Conservation (phyloP, 2,888 invertebrate species). For the Xanthorhoe designata region DNA sequence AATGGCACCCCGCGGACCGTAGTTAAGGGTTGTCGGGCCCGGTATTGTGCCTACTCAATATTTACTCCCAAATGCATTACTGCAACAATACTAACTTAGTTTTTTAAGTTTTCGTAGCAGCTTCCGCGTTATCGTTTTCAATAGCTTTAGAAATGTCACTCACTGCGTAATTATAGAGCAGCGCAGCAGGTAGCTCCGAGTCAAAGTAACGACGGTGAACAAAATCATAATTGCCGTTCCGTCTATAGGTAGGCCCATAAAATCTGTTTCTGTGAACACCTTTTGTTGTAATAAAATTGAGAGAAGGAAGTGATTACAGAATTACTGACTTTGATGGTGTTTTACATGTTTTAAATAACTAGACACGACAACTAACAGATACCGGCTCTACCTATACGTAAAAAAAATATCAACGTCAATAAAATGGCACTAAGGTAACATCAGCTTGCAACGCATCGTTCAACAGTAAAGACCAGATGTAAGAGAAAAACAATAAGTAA, state of each 20-base stretch:
- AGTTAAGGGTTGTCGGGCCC: slow-evolving; percentile 81
- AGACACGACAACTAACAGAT: no score
- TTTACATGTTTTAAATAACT: neutral
- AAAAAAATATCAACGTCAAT: no score
- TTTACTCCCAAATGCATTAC: slow-evolving; percentile 85
- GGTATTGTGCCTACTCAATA: slow-evolving; percentile 82
- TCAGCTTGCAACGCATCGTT: neutral
- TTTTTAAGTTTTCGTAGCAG: slow-evolving; percentile 82
- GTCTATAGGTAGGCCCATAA: slow-evolving; percentile 62
- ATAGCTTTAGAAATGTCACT: slow-evolving; percentile 80
- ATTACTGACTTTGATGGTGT: slow-evolving; percentile 27
- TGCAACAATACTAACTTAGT: slow-evolving; percentile 83
- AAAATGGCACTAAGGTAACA: neutral
- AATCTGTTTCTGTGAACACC: slow-evolving; percentile 58
- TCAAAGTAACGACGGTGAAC: slow-evolving; percentile 67
- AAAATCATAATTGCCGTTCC: slow-evolving; percentile 74
- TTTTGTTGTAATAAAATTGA: slow-evolving; percentile 65
- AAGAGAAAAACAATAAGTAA: slow-evolving; percentile 2
- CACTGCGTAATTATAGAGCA: slow-evolving; percentile 81
- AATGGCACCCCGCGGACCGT: slow-evolving; percentile 83
- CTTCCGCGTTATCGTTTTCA: slow-evolving; percentile 85
- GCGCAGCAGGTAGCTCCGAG: slow-evolving; percentile 76
- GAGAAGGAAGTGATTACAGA: slow-evolving; percentile 45
- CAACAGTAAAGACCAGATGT: slow-evolving; percentile 9
- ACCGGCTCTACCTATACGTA: no score